phyloP scores from a whole-genome alignment of 2,113 vertebrate species.

The Oreotrochilus melanogaster region DNA sequence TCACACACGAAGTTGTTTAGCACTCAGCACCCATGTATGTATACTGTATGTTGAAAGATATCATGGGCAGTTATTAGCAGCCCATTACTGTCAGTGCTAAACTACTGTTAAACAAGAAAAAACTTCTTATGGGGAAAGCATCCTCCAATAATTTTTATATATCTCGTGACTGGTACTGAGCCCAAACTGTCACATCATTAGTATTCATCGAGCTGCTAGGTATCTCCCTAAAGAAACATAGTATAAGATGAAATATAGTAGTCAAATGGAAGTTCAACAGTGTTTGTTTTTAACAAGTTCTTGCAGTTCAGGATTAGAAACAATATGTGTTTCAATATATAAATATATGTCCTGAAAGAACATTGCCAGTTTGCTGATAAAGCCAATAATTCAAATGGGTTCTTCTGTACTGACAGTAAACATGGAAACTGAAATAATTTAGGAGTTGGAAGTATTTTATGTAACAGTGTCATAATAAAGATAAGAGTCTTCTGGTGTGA shows the following conservation, averaged over 20 bases:
- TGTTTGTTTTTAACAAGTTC: conserved; percentile 3
- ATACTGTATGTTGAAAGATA: background rate
- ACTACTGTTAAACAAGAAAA: background rate
- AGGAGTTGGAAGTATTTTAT: background rate
- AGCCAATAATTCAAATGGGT: background rate
- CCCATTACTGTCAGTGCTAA: background rate
- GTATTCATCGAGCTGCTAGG: background rate
- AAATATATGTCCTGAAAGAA: background rate
- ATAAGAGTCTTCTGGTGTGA: background rate
- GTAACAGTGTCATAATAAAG: background rate
- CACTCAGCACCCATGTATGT: background rate
- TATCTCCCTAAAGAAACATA: background rate
- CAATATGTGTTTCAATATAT: background rate
- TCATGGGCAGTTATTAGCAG: background rate
- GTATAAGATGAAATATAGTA: conserved; percentile 1
- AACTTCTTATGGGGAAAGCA: background rate
- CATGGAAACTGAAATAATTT: background rate
- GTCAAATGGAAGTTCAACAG: background rate
- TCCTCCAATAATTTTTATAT: background rate
- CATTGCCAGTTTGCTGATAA: background rate
- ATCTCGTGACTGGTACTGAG: background rate
- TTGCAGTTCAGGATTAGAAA: background rate
- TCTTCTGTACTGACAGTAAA: background rate
- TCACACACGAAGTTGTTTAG: background rate
- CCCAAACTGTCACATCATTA: background rate